Conservation (phyloP, 2,113 vertebrate genomes). For the Aleadryas rufinucha region DNA sequence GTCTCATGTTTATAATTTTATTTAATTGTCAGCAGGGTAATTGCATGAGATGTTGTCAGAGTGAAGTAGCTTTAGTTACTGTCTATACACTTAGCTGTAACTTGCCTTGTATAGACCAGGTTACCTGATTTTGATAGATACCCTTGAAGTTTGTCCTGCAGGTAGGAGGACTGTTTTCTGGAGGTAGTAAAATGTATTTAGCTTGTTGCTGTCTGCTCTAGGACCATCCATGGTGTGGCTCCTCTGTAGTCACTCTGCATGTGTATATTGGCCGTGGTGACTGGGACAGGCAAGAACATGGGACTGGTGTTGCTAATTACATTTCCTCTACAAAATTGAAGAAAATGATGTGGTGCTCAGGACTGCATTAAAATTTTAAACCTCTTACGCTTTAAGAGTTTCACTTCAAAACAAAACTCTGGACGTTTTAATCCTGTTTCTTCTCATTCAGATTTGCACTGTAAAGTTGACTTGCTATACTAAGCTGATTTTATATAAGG, state of each 20-base stretch:
- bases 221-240: neutral
- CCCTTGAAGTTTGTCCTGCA: neutral
- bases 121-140: neutral
- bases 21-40: constrained; percentile 33
- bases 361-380: constrained; percentile 20
- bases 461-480: constrained; percentile 33
- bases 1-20: neutral
- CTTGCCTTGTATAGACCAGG: neutral
- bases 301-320: neutral
- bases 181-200: neutral
- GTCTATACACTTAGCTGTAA: neutral
- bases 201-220: neutral
- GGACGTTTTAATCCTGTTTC: neutral
- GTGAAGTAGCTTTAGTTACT: constrained; percentile 2
- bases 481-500: constrained; percentile 27
- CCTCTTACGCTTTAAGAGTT: constrained; percentile 13
- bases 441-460: constrained; percentile 41
- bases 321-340: neutral
- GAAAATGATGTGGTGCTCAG: neutral
- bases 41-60: constrained; percentile 17
- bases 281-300: neutral
- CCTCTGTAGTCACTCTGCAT: neutral
- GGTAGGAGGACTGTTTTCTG: neutral
- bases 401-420: neutral
- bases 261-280: neutral